phyloP scores from a whole-genome alignment of 1,140 invertebrate species.

The Procambarus clarkii region DNA sequence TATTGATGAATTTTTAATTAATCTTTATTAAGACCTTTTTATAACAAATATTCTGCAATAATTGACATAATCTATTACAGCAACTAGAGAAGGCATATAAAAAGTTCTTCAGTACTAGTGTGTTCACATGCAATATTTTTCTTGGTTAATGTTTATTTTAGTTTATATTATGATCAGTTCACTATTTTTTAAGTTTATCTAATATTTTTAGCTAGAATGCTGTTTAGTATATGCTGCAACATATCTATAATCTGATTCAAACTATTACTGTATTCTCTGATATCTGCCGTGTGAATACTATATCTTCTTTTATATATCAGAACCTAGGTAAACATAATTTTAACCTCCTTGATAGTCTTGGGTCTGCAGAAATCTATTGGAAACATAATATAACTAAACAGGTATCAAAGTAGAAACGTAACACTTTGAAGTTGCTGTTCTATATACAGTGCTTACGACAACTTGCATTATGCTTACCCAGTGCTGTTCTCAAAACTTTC shows the following conservation, averaged over 20 bases:
- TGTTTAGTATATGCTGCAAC: not conserved
- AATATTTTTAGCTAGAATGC: not conserved
- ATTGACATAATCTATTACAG: no score
- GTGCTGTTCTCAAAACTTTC: conserved; percentile 1
- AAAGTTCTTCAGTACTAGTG: no score
- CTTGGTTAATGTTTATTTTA: no score
- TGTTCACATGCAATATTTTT: no score
- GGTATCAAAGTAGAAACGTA: not conserved
- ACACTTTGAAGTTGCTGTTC: not conserved
- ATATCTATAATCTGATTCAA: not conserved
- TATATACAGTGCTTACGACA: not conserved
- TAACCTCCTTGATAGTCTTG: conserved; percentile 13
- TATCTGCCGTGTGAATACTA: not conserved
- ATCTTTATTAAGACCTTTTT: no score
- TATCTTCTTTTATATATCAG: not conserved
- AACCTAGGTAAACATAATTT: not conserved
- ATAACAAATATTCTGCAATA: no score
- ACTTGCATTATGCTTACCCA: conserved; percentile 4
- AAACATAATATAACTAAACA: not conserved
- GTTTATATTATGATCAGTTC: no score
- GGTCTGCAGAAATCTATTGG: conserved; percentile 8
- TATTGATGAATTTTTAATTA: no score
- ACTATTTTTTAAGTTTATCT: no score
- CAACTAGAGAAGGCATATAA: no score
- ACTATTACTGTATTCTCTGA: not conserved